Conservation (phyloP, 2,888 invertebrate species). For the Malachius bipustulatus region DNA sequence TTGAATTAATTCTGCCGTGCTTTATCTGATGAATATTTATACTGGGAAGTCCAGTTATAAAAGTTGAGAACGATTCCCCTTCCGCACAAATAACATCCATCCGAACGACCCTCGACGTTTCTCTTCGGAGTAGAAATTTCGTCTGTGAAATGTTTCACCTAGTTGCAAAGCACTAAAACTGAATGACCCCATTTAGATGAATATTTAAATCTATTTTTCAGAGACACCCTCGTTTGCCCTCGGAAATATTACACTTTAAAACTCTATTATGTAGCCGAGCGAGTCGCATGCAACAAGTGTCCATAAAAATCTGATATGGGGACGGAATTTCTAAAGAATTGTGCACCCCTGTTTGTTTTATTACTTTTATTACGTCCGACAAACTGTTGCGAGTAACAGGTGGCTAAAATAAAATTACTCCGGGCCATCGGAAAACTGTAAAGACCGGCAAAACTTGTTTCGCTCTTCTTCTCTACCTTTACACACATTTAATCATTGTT, state of each 20-base stretch:
- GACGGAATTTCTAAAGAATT: conserved; percentile 32
- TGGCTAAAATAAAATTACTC: conserved; percentile 31
- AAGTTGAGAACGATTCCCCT: too few species aligned
- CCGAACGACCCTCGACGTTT: too few species aligned
- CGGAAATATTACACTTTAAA: conserved; percentile 25
- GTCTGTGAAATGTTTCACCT: not conserved
- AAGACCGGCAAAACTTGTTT: too few species aligned
- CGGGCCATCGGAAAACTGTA: conserved; percentile 27
- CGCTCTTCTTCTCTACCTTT: too few species aligned
- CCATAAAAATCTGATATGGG: conserved; percentile 36
- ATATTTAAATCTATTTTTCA: conserved; percentile 20
- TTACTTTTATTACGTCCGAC: conserved; percentile 35
- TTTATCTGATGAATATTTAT: too few species aligned
- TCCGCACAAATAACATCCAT: too few species aligned
- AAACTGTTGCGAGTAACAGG: conserved; percentile 32
- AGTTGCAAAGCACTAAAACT: conserved; percentile 7
- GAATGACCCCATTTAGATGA: conserved; percentile 14
- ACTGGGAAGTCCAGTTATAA: too few species aligned
- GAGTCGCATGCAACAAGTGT: conserved; percentile 33
- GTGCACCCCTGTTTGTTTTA: conserved; percentile 34
- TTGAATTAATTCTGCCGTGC: too few species aligned
- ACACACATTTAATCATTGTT: too few species aligned
- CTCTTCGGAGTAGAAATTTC: too few species aligned
- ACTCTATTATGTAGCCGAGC: conserved; percentile 23
- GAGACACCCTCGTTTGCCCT: conserved; percentile 19